phyloP scores from a whole-genome alignment of 2,888 invertebrate species.

The Orgyia antiqua region DNA sequence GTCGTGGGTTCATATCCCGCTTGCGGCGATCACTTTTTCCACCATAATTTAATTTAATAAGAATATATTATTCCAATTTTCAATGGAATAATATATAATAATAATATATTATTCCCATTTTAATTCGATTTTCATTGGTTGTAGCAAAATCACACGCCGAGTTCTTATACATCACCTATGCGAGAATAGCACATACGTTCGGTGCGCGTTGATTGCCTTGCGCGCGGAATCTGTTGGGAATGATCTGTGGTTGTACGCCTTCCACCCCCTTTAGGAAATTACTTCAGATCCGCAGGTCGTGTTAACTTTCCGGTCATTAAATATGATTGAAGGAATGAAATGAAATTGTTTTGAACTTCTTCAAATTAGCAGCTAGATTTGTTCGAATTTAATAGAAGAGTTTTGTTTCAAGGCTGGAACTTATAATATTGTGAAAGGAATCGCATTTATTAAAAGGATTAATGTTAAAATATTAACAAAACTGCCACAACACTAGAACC shows the following conservation, averaged over 20 bases:
- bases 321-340: slow-evolving; percentile 68
- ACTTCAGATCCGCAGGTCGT: slow-evolving; percentile 64
- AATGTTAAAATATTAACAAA: too few species aligned
- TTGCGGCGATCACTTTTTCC: too few species aligned
- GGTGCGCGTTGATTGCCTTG: too few species aligned
- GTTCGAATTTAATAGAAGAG: slow-evolving; percentile 44
- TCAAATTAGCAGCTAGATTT: slow-evolving; percentile 54
- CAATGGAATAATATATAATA: slow-evolving; percentile 5
- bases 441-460: slow-evolving; percentile 48
- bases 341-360: slow-evolving; percentile 68
- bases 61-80: neutral
- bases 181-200: too few species aligned
- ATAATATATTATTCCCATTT: too few species aligned
- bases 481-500: too few species aligned
- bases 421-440: slow-evolving; percentile 63
- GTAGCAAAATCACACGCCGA: too few species aligned
- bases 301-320: slow-evolving; percentile 62
- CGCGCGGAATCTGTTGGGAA: too few species aligned
- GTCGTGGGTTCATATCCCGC: too few species aligned
- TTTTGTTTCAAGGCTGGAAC: too few species aligned
- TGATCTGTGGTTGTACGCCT: slow-evolving; percentile 28
- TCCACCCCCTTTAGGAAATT: slow-evolving; percentile 57
- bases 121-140: slow-evolving; percentile 69
- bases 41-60: too few species aligned
- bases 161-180: too few species aligned